phyloP scores from a whole-genome alignment of 2,113 vertebrate species.

The Myrmecobius fasciatus region DNA sequence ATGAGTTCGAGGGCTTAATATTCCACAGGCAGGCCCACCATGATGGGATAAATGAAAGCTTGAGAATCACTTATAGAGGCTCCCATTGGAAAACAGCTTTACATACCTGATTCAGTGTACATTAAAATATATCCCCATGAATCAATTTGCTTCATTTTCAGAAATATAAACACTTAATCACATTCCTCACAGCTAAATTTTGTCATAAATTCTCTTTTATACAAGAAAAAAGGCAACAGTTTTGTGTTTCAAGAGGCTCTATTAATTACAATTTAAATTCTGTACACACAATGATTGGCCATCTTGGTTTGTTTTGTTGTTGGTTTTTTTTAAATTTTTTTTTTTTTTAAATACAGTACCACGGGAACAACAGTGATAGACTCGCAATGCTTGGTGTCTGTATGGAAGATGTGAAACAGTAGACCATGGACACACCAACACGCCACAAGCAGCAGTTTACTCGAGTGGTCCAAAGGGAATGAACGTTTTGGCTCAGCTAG shows the following conservation, averaged over 20 bases:
- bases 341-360: constrained; percentile 93
- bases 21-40: constrained; percentile 94
- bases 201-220: constrained; percentile 99
- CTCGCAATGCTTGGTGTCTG: constrained; percentile 88
- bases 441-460: constrained; percentile 92
- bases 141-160: constrained; percentile 93
- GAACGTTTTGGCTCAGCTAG: constrained; percentile 96
- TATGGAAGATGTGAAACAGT: constrained; percentile 88
- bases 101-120: constrained; percentile 99
- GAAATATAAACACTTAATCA: constrained; percentile 97
- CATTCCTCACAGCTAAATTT: constrained; percentile 95
- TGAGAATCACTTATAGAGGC: constrained; percentile 91
- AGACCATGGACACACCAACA: constrained; percentile 90
- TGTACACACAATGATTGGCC: constrained; percentile 94
- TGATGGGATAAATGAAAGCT: constrained; percentile 88
- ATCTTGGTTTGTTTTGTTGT: constrained; percentile 82
- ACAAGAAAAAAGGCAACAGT: constrained; percentile 99
- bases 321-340: constrained; percentile 82
- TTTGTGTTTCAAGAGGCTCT: constrained; percentile 91
- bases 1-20: constrained; percentile 93
- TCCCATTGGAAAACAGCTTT: constrained; percentile 93
- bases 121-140: constrained; percentile 96
- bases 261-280: constrained; percentile 94
- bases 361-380: constrained; percentile 96
- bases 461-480: constrained; percentile 89